phyloP scores from a whole-genome alignment of 64 coral and sea anemone genomes.

The Actinia tenebrosa region DNA sequence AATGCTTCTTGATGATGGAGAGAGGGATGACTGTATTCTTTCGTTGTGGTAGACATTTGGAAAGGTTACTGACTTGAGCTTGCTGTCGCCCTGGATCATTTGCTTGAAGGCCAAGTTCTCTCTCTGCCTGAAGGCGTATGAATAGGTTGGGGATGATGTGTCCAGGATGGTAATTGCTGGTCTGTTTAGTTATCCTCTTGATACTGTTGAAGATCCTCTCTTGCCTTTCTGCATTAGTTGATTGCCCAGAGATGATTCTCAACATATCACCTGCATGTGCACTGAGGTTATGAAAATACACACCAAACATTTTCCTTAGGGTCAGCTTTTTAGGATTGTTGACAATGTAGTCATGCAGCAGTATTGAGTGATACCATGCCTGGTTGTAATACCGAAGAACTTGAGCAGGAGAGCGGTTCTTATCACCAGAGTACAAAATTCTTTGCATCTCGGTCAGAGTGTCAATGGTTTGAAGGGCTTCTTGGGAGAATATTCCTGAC shows the following conservation, averaged over 20 bases:
- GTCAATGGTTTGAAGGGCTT: not conserved
- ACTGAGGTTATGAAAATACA: constrained; percentile 16
- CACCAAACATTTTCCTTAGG: constrained; percentile 14
- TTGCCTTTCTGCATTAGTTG: constrained; percentile 18
- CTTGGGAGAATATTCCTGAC: not conserved
- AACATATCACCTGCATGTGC: constrained; percentile 17
- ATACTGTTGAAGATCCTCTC: constrained; percentile 33
- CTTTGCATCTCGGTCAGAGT: constrained; percentile 50
- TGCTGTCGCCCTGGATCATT: not conserved
- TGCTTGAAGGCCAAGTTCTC: constrained; percentile 2
- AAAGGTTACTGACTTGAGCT: not conserved
- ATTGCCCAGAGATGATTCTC: constrained; percentile 11
- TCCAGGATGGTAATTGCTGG: constrained; percentile 20
- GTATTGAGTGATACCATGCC: constrained; percentile 27
- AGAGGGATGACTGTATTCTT: constrained; percentile 14
- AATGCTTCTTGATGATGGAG: constrained; percentile 14
- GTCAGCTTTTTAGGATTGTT: constrained; percentile 23
- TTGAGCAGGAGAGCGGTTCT: not conserved
- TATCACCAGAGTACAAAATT: constrained; percentile 15
- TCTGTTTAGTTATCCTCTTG: constrained; percentile 21
- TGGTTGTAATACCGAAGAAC: constrained; percentile 31
- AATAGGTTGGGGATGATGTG: constrained; percentile 30
- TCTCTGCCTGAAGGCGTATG: constrained; percentile 24
- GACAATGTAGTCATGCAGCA: not conserved
- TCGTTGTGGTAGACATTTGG: not conserved